Evolutionary conservation across 2,888 invertebrate genomes (phyloP).

Genomic region (Apamea crenata): DNA sequence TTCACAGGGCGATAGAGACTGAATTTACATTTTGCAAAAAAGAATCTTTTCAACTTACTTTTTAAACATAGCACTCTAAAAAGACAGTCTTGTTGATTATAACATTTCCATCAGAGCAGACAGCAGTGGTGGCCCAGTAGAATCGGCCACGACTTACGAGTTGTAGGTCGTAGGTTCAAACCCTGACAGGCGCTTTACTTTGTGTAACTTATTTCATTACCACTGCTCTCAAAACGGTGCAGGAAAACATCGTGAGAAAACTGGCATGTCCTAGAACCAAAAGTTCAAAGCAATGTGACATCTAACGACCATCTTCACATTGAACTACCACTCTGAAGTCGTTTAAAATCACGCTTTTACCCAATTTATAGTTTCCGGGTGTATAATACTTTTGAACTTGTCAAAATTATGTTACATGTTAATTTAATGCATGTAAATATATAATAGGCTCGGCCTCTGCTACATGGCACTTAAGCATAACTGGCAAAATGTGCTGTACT

Average conservation of each 20-base stretch:
- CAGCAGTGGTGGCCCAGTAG: background rate
- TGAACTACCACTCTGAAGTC: background rate
- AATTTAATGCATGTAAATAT: background rate
- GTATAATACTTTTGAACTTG: background rate
- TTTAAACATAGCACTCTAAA: background rate
- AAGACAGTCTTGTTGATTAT: background rate
- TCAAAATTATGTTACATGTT: background rate
- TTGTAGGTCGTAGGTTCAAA: background rate
- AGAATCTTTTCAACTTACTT: background rate
- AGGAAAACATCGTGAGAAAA: background rate
- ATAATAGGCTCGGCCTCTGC: background rate
- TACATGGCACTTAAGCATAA: background rate
- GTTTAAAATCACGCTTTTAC: background rate
- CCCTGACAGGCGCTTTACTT: background rate
- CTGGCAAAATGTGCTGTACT: background rate
- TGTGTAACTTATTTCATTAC: background rate
- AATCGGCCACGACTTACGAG: background rate
- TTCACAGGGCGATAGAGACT: background rate
- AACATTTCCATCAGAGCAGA: background rate
- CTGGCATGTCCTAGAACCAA: background rate
- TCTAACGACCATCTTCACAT: background rate
- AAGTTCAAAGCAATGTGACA: background rate
- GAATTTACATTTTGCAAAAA: background rate
- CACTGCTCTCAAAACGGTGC: background rate
- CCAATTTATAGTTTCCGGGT: background rate